Base-by-base conservation (phyloP, 2,888 invertebrate species). In the Yponomeuta malinellus region DNA sequence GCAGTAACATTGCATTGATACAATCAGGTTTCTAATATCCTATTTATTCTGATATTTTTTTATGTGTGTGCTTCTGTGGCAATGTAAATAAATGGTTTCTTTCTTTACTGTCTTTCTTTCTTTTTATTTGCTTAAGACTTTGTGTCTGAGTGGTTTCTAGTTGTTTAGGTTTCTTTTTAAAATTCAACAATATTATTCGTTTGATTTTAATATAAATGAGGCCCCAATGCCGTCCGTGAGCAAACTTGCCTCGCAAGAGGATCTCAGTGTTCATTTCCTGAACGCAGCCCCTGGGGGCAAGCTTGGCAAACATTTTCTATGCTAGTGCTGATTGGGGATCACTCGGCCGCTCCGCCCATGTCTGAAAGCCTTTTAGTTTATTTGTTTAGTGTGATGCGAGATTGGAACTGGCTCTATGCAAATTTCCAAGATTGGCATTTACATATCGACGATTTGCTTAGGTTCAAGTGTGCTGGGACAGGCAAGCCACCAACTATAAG, bases 281-380 rank as follows among this genome's bases (percentile, higher is more conserved):
- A 71, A 68, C 70, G 70, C 69, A 31, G 68, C 43, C 43, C 59
- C 48, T 31, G 68, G 48, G 70, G 72, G 66, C 37, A 43, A 43
- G 65, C 64, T 70, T 29, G 12, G 70, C 70, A 70, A 70, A 70
- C 70, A 70, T n/a, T 64, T 70, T 64, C 65, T n/a, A 59, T 64
- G 8, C 33, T 70, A 64, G 64, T 64, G 64, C 64, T 70, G 70
- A 70, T 70, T 70, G 70, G 70, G 70, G 70, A 48, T 68, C 68
- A 43, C 31, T 5, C 37, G 10, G 43, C 15, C 37, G 12, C 23
- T 43, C 10, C 29, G 48, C 52, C 63, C 70, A 71, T 70, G 64
- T 72, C 72, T 76, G 74, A 72, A 73, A 78, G 75, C 76, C 72
- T 78, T 74, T 78, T 74, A 73, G 76, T 77, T 80, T 80, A 52